Percentiles rank a stretch among this genome's conserved stretches.
phyloP scores from a whole-genome alignment of 2,113 vertebrate genomes.

The Patagioenas fasciata region DNA sequence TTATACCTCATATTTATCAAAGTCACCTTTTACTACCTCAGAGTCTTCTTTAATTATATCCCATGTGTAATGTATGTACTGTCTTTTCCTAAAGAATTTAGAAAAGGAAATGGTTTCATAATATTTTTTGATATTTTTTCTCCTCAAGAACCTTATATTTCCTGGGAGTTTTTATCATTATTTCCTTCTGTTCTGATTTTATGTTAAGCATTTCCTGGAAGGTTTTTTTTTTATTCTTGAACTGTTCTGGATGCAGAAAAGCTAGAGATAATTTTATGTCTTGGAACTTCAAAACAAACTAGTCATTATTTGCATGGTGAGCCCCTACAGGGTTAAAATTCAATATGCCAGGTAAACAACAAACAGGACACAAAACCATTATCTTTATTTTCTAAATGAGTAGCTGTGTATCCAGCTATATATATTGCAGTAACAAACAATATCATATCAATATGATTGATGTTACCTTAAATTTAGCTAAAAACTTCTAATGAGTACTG shows the following conservation, averaged over 20 bases:
- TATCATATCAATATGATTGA: not conserved
- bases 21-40: slow-evolving; percentile 4
- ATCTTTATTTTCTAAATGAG: not conserved
- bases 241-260: not conserved
- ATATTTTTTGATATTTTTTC: not conserved
- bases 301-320: not conserved
- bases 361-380: not conserved
- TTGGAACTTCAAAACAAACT: not conserved
- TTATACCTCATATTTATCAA: slow-evolving; percentile 11
- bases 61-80: not conserved
- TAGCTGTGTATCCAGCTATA: not conserved
- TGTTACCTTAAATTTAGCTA: not conserved
- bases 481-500: not conserved
- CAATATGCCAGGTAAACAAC: not conserved
- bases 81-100: not conserved
- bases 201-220: not conserved
- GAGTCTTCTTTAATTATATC: not conserved
- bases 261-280: not conserved
- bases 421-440: not conserved
- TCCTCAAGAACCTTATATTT: not conserved
- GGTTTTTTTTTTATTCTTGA: not conserved
- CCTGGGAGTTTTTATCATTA: not conserved
- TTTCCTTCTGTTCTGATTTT: not conserved
- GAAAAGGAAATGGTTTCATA: not conserved
- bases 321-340: not conserved